These are phyloP conservation scores for Pammene fasciana DNA, from an alignment of 2,888 invertebrate genomes.

Conservation along the genomic window DNA sequence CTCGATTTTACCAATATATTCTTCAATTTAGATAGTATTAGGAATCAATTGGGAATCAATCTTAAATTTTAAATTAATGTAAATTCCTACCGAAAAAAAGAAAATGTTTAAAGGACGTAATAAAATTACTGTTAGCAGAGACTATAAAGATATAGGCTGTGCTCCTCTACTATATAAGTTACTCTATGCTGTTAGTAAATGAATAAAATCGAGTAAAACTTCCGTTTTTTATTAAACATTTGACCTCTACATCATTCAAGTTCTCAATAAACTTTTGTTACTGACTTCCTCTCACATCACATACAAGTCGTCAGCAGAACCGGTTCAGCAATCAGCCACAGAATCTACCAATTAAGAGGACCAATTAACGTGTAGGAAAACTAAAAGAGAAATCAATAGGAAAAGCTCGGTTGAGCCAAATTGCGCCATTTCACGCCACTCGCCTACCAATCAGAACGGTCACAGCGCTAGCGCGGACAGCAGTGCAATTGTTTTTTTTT, in stretches of 20 bases:
- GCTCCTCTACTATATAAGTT: no score
- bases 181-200: no score
- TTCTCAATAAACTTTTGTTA: not conserved
- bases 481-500: constrained; percentile 26
- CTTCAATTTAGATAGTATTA: constrained; percentile 8
- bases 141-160: no score
- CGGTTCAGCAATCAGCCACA: constrained; percentile 14
- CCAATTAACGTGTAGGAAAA: constrained; percentile 38
- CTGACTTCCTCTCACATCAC: not conserved
- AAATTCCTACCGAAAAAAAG: no score
- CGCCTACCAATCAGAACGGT: constrained; percentile 50
- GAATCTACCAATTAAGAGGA: constrained; percentile 27
- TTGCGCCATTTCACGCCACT: constrained; percentile 56
- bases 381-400: constrained; percentile 46
- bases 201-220: no score
- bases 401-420: constrained; percentile 42
- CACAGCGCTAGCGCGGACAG: constrained; percentile 34
- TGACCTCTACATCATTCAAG: not conserved
- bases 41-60: no score
- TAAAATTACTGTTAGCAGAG: no score
- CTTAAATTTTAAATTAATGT: no score
- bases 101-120: no score
- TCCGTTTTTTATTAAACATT: not conserved
- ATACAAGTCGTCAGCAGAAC: constrained; percentile 7
- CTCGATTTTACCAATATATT: constrained; percentile 25